Evolutionary conservation across 2,888 invertebrate genomes (phyloP), one percentile per base, ranked within the genome.

Genomic region (Sceliomorpha sp.): DNA sequence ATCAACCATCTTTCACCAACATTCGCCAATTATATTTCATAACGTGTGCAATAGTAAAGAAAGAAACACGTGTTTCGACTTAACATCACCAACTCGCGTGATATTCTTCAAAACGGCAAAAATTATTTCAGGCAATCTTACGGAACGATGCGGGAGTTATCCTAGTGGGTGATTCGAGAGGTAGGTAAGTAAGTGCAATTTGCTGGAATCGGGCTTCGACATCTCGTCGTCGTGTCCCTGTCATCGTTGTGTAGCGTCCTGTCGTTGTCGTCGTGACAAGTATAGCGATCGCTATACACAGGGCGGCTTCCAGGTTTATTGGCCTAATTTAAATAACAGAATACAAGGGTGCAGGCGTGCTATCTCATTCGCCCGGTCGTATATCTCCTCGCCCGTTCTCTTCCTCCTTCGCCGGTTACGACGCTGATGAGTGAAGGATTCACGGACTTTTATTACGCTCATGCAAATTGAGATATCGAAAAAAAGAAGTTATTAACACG

Each of bases 301-400:
- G 68, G 58, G 66, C 53, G 55, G 56, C 58, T 56, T 76, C 72
- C 69, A 83, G 77, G 80, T 87, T 86, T 83, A 85, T 85, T 83
- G 84, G 79, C 76, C 83, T 81, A 84, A 87, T 87, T 87, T 87
- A 82, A 86, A 87, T 87, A 87, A 82, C 81, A 80, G 77, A 69
- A 74, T 73, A 73, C 67, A 69, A 68, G 70, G 73, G 68, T 63
- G 62, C 60, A 45, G 51, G 63, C 72, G 72, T 73, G 75, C 76
- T 75, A 79, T 76, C 79, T 78, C 76, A 69, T 72, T 72, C 76
- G 27, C 60, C 34, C 39, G 53, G 58, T 45, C 48, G 58, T 55
- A 55, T 64, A 70, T 70, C 70, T 77, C 45, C 20, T 40, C 63
- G 73, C 74, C 74, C n/a, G n/a, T 74, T 74, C 74, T 75, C 74